A percentile compares a stretch with the other conserved stretches of the same genome.
Conservation (phyloP, 1,140 invertebrate species). For the Nephotettix cincticeps region DNA sequence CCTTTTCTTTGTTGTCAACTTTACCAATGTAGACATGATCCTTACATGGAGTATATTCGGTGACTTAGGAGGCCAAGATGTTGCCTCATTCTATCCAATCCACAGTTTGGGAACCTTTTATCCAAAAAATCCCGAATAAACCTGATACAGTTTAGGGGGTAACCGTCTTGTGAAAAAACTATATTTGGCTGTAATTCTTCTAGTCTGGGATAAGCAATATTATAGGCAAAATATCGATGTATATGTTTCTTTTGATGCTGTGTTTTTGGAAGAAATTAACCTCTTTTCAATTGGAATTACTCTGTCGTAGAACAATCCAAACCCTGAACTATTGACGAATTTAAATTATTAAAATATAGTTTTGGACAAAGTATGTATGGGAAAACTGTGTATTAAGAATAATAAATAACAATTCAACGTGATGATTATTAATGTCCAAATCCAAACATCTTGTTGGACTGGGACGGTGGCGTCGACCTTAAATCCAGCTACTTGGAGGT, state of each 20-base stretch:
- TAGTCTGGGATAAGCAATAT: neutral
- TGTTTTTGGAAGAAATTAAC: no score
- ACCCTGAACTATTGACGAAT: no score
- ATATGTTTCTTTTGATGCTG: neutral
- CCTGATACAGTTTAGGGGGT: neutral
- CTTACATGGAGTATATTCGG: neutral
- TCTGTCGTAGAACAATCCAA: no score
- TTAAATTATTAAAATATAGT: no score
- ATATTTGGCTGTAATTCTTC: neutral
- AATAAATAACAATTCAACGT: no score
- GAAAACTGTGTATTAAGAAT: no score
- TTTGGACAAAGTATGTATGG: no score
- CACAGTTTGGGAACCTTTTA: neutral
- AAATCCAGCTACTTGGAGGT: no score
- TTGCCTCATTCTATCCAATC: neutral
- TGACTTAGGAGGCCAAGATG: neutral
- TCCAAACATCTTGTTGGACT: no score
- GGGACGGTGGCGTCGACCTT: no score
- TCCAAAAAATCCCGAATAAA: neutral
- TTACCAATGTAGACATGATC: neutral
- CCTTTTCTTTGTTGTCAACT: neutral
- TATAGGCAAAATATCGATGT: neutral
- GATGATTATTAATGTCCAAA: no score
- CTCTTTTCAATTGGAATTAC: no score
- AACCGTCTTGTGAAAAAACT: neutral